Base-by-base conservation (phyloP, 2,888 invertebrate genomes). In the Eurytoma californica region DNA sequence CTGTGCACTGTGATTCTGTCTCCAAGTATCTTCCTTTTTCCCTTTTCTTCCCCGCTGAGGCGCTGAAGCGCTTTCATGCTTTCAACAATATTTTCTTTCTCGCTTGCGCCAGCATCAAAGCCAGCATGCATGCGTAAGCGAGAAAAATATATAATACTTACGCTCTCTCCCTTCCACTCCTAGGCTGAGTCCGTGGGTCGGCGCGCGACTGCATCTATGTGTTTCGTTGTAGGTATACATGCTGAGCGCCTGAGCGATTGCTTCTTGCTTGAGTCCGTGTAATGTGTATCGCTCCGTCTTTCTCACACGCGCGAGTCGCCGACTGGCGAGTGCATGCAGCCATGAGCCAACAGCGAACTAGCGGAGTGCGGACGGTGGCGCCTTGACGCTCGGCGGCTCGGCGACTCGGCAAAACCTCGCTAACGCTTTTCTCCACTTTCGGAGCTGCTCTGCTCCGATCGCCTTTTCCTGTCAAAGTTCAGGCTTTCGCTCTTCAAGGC, bases 11-110 rank as follows among this genome's bases (percentile, higher is more conserved):
- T 24, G 24, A 24, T 24, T 24, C 1, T 82, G 63, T 65, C 77
- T 75, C 70, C 30, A 30, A 57, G 18, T 7, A 18, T 13, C 1
- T 12, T 79, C 49, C 70, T 61, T 74, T 49, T 65, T 75, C 73
- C 63, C 47, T 66, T 60, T 24, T 60, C 24, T 18, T 47, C 47
- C 47, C 13, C 20, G 39, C 7, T 13, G 20, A 18, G 53, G 39
- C 61, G 7, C 39, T 13, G 20, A 18, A 60, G 39, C 61, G 7
- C 39, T 39, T 39, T 24, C 24, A 2, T 24, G 61, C 20, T 61
- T 75, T 60, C 39, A 68, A 75, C 75, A 74, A 67, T 72, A 49
- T 13, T 65, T 51, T 67, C 57, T 57, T 57, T 55, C 61, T 75
- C 55, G 70, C 73, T 68, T 20, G 0, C 16, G 12, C 7, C 14